Evolutionary conservation across 1,140 invertebrate species (phyloP), one percentile per base, ranked within the genome.

Genomic region (Nasonia giraulti): DNA sequence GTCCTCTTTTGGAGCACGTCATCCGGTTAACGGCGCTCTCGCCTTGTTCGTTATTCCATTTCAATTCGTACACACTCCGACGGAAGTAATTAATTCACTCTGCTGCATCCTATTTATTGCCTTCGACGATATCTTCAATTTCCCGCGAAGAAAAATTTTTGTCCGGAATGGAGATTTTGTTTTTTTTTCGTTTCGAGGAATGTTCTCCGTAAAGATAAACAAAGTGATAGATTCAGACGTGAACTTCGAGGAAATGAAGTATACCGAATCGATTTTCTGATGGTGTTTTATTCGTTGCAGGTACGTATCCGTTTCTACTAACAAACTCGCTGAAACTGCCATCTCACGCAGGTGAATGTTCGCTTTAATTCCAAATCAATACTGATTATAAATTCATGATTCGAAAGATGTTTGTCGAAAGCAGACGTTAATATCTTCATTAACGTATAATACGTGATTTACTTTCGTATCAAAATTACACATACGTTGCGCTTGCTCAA

Each of bases 221-320:
- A 50, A 50, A 27, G 1, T 27, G 27, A 27, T 27, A 27, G 27
- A 27, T 27, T 27, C 27, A 27, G 27, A 27, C 27, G 27, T 14
- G 11, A 50, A 14, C 11, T 14, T 50, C 4, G 3, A 14, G 8
- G 12, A 17, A 44, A 50, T 50, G 2, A 17, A 17, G 11, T 17
- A 27, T 27, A 12, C 3, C 12, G 12, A 50, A 50, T 14, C 5
- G 14, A 50, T 77, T 77, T 50, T n/a, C 8, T 1, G 23, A 50
- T 10, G 2, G 12, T 79, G 10, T 80, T 80, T 44, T 69, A 23
- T 69, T 68, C 40, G 20, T 80, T 80, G 0, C 79, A 81, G 79
- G 79, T 81, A 81, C 44, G 68, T 81, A 81, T 75, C 37, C 3
- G 44, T 17, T 40, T 2, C 37, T 62, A 20, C 74, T 74, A 40